phyloP scores from a whole-genome alignment of 1,140 invertebrate genomes.

The Hylyphantes graminicola region DNA sequence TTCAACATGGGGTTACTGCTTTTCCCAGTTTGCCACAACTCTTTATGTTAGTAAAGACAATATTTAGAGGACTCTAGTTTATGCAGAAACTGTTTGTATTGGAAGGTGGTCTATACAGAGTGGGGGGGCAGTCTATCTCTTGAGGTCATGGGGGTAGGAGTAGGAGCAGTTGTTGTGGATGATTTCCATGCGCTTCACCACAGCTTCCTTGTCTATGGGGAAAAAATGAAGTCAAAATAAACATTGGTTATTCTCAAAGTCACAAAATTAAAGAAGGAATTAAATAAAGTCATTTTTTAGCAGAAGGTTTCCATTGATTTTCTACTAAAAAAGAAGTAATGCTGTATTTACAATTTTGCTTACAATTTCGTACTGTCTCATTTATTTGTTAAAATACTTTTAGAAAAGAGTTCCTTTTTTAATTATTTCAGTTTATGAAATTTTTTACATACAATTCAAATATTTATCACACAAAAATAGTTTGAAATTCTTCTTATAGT shows the following conservation, averaged over 20 bases:
- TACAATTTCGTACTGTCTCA: background rate
- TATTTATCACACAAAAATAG: background rate
- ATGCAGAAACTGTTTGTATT: conserved; percentile 3
- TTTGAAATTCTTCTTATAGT: too few species aligned
- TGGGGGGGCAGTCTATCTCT: background rate
- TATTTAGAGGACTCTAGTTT: background rate
- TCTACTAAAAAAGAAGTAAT: background rate
- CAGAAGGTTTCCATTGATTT: background rate
- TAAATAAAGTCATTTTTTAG: background rate
- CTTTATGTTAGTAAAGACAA: conserved; percentile 1
- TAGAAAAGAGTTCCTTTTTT: background rate
- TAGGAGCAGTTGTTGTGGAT: conserved; percentile 34
- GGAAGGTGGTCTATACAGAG: background rate
- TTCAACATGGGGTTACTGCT: conserved; percentile 20
- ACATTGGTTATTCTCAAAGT: background rate
- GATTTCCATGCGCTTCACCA: conserved; percentile 37
- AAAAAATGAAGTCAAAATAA: background rate
- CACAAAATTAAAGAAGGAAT: background rate
- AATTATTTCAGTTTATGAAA: background rate
- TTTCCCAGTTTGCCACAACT: conserved; percentile 1
- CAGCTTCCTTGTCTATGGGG: conserved; percentile 47
- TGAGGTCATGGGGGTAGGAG: conserved; percentile 42
- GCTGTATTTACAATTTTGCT: background rate
- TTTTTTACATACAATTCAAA: background rate
- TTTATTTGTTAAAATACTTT: background rate